phyloP scores from a whole-genome alignment of 2,113 vertebrate species.

The Cyphomyrus plagiostoma region DNA sequence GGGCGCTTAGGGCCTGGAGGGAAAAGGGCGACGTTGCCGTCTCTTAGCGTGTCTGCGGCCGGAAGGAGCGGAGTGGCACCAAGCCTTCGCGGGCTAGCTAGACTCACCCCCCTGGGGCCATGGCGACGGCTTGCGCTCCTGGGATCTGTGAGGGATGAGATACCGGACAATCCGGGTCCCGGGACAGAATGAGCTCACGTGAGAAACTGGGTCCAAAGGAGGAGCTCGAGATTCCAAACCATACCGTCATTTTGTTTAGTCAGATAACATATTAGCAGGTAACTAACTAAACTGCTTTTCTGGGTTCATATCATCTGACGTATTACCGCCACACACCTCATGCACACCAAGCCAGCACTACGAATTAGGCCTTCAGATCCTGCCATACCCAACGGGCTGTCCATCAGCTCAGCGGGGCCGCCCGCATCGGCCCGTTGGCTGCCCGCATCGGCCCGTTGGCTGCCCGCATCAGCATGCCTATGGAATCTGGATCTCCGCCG shows the following conservation, averaged over 20 bases:
- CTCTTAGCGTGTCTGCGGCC: not conserved
- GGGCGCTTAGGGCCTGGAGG: constrained; percentile 79
- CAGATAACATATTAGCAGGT: not conserved
- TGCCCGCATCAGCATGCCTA: constrained; percentile 73
- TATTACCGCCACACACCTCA: not conserved
- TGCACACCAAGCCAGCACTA: not conserved
- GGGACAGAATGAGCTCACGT: not conserved
- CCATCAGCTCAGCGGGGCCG: constrained; percentile 74
- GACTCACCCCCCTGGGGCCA: constrained; percentile 79
- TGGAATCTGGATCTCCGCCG: constrained; percentile 87
- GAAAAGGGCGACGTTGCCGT: constrained; percentile 57
- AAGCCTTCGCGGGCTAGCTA: constrained; percentile 25
- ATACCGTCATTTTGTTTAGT: not conserved
- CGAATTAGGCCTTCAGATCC: not conserved
- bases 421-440: constrained; percentile 82
- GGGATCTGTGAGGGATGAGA: constrained; percentile 62
- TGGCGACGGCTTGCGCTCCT: constrained; percentile 73
- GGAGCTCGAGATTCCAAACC: not conserved
- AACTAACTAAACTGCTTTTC: not conserved
- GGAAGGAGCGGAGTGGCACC: not conserved
- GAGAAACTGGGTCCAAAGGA: not conserved
- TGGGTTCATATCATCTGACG: not conserved
- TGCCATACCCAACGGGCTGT: constrained; percentile 71
- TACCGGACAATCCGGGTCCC: not conserved
- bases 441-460: constrained; percentile 74